Evolutionary conservation across 2,113 vertebrate genomes (phyloP).

Genomic region (Petaurus breviceps): DNA sequence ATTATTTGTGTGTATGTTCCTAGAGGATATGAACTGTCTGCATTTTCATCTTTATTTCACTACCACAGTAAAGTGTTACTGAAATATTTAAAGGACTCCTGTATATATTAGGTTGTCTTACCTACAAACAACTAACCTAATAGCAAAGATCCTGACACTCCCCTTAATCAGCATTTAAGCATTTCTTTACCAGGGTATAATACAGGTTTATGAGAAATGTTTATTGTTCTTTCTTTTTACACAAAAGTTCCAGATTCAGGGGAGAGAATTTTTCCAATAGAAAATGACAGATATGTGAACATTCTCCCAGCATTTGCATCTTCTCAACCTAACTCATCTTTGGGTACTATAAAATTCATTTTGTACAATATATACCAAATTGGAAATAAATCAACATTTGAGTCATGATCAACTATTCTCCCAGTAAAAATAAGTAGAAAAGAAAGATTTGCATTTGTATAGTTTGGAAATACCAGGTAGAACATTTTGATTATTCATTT

Average conservation of each 20-base stretch:
- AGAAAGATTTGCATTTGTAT: conserved; percentile 3
- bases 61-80: neutral
- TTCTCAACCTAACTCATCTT: neutral
- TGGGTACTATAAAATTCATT: neutral
- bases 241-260: neutral
- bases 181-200: neutral
- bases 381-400: neutral
- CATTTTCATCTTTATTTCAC: neutral
- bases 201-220: neutral
- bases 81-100: neutral
- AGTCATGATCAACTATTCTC: neutral
- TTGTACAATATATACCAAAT: neutral
- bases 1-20: neutral
- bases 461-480: neutral
- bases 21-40: neutral
- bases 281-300: neutral
- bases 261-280: neutral
- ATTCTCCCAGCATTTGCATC: neutral
- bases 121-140: neutral
- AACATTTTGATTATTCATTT: neutral
- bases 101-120: neutral
- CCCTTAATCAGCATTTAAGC: neutral
- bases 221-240: neutral
- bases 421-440: neutral
- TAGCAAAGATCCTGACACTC: neutral